These are phyloP conservation scores for Drosophila sproati DNA, from an alignment of 1,140 invertebrate genomes.

Conservation along the genomic window DNA sequence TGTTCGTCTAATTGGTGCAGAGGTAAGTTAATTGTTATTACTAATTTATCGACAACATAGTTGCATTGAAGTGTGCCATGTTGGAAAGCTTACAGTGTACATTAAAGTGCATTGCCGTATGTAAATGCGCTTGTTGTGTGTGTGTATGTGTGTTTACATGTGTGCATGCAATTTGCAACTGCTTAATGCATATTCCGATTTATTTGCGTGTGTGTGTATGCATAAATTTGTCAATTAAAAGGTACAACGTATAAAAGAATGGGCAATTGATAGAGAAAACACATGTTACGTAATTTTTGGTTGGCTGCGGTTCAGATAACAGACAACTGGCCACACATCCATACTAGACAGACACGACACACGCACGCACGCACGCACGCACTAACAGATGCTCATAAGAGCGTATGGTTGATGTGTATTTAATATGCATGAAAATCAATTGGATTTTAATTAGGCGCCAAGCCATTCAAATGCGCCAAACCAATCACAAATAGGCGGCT, in stretches of 20 bases:
- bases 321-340: conserved; percentile 19
- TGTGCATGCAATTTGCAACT: conserved; percentile 15
- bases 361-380: neutral
- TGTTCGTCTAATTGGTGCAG: conserved; percentile 73
- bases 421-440: conserved; percentile 19
- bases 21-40: conserved; percentile 58
- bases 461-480: conserved; percentile 32
- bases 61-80: neutral
- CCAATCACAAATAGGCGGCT: conserved; percentile 13
- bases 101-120: neutral
- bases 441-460: conserved; percentile 41
- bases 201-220: conserved; percentile 4
- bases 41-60: conserved; percentile 8
- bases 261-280: conserved; percentile 46
- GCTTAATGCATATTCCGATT: neutral
- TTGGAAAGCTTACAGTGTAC: neutral
- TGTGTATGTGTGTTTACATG: neutral
- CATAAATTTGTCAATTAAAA: conserved; percentile 24
- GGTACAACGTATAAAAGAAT: conserved; percentile 15
- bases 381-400: neutral
- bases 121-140: neutral
- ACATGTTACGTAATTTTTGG: conserved; percentile 69
- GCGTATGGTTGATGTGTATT: conserved; percentile 36
- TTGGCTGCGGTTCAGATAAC: conserved; percentile 40
- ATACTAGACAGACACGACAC: conserved; percentile 23